Conservation (phyloP, 1,140 invertebrate genomes). For the Goniozus legneri region DNA sequence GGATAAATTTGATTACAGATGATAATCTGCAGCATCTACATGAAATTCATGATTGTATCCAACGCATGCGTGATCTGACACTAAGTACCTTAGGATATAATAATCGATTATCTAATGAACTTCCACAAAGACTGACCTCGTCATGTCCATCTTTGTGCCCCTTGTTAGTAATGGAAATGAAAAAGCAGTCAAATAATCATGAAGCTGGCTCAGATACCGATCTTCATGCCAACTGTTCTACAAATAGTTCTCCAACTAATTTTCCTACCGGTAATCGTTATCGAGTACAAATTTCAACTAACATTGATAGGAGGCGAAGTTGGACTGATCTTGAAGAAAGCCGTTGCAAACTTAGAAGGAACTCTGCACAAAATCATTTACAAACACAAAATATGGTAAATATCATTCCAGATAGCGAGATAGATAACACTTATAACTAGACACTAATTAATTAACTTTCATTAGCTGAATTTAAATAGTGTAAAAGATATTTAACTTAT, state of each 20-base stretch:
- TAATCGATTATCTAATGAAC: constrained; percentile 30
- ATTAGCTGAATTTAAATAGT: too few relatives aligned
- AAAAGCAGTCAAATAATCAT: constrained; percentile 33
- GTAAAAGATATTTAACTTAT: too few relatives aligned
- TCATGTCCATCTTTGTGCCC: constrained; percentile 69
- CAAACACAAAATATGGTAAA: constrained; percentile 50
- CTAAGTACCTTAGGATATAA: constrained; percentile 48
- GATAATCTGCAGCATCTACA: constrained; percentile 74
- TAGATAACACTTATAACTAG: too few relatives aligned
- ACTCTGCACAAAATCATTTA: constrained; percentile 45
- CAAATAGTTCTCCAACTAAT: constrained; percentile 55
- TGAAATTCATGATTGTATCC: constrained; percentile 70
- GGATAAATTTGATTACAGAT: constrained; percentile 50
- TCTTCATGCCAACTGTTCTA: constrained; percentile 47
- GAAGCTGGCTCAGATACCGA: constrained; percentile 55
- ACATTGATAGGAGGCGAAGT: constrained; percentile 64
- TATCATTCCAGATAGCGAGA: constrained; percentile 14
- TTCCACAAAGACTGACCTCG: constrained; percentile 61
- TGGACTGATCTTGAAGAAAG: constrained; percentile 75
- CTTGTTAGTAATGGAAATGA: constrained; percentile 25
- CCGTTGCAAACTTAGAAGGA: constrained; percentile 42
- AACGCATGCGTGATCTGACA: constrained; percentile 69
- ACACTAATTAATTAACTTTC: too few relatives aligned
- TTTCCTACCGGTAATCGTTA: constrained; percentile 32
- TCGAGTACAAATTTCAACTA: constrained; percentile 38